These are phyloP conservation scores for Callospermophilus lateralis DNA, from an alignment of 2,113 vertebrate genomes.

Conservation along the genomic window DNA sequence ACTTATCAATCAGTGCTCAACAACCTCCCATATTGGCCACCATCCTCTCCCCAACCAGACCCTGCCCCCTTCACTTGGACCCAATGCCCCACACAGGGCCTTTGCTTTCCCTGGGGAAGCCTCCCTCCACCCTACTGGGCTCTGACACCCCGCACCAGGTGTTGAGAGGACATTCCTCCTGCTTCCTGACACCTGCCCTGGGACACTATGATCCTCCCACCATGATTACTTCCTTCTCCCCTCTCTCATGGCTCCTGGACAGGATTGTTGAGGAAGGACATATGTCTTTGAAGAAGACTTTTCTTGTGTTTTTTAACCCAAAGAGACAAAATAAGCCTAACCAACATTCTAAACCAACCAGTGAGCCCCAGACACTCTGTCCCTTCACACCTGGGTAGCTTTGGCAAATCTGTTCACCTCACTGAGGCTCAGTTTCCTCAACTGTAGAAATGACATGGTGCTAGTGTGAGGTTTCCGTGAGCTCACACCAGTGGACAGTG, in stretches of 20 bases:
- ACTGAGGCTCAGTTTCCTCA: not conserved
- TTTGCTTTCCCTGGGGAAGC: not conserved
- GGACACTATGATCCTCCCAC: not conserved
- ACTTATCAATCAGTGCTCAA: too few species aligned
- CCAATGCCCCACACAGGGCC: not conserved
- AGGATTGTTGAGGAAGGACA: not conserved
- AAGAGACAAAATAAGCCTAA: not conserved
- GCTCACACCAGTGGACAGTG: not conserved
- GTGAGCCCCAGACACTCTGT: too few species aligned
- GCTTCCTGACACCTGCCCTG: not conserved
- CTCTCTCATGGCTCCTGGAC: not conserved
- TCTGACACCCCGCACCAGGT: not conserved
- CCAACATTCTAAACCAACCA: not conserved
- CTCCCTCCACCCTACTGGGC: not conserved
- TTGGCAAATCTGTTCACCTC: not conserved
- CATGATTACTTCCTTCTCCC: not conserved
- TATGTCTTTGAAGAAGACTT: not conserved
- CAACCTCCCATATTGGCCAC: not conserved
- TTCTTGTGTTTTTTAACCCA: not conserved
- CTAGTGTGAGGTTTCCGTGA: not conserved
- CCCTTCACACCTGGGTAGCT: too few species aligned
- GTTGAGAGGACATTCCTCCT: not conserved
- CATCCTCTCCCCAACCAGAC: not conserved
- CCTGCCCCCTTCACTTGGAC: rapidly evolving
- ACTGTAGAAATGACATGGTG: too few species aligned